These are phyloP conservation scores for Chionis minor DNA, from an alignment of 2,113 vertebrate species.

Conservation along the genomic window DNA sequence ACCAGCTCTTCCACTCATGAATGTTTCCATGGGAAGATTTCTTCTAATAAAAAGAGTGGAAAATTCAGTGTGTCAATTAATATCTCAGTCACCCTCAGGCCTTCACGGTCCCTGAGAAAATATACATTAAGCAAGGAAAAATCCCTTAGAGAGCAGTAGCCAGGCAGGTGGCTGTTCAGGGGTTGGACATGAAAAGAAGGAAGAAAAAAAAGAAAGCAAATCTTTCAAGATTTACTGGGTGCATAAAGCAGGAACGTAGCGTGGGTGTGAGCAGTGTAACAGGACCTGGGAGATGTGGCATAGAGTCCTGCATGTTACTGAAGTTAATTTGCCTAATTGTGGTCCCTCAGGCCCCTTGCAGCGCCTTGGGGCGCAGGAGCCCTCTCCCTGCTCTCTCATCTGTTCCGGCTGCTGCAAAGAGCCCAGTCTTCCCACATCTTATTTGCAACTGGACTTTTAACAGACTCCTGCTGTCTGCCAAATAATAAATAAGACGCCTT, in stretches of 20 bases:
- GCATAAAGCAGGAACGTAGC: not conserved
- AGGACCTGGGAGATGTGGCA: not conserved
- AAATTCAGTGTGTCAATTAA: not conserved
- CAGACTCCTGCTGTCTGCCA: not conserved
- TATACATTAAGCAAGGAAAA: not conserved
- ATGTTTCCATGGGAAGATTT: not conserved
- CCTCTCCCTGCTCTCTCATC: not conserved
- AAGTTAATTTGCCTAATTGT: not conserved
- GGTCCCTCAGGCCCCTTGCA: not conserved
- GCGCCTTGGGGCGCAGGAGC: not conserved
- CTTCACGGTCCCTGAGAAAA: not conserved
- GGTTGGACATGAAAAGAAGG: not conserved
- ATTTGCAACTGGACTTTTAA: not conserved
- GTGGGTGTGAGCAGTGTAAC: not conserved
- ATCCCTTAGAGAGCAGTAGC: not conserved
- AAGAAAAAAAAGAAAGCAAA: not conserved
- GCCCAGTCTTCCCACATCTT: not conserved
- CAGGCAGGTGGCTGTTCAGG: not conserved
- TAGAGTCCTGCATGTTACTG: not conserved
- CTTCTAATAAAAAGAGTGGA: not conserved
- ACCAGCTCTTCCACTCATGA: not conserved
- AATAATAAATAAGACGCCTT: not conserved
- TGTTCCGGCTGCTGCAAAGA: not conserved
- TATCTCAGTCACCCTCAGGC: not conserved
- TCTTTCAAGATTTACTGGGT: not conserved